Conservation (phyloP, 2,113 vertebrate genomes). For the Meriones unguiculatus region DNA sequence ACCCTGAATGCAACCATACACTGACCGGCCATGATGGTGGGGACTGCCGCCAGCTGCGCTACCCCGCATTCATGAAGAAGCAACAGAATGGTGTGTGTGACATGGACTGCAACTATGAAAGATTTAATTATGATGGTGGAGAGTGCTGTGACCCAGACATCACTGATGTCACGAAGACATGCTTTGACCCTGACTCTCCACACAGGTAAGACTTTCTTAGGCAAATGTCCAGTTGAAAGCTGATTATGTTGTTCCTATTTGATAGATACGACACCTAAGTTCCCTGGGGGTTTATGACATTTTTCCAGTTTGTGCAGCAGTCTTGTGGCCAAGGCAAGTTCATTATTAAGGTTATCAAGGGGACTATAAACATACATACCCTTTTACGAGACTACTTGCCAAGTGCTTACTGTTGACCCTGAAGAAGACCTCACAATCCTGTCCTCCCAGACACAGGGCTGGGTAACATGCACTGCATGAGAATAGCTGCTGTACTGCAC, state of each 20-base stretch:
- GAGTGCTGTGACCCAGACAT: slow-evolving; percentile 98
- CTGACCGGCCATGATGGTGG: slow-evolving; percentile 95
- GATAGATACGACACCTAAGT: neutral
- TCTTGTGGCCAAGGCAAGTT: neutral
- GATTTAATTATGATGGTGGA: slow-evolving; percentile 94
- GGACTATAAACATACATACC: rapidly evolving
- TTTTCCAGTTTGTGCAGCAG: neutral
- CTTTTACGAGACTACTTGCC: neutral
- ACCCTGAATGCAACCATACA: slow-evolving; percentile 97
- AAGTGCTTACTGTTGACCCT: rapidly evolving
- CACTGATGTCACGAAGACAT: slow-evolving; percentile 98
- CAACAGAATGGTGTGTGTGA: slow-evolving; percentile 95
- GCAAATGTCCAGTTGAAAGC: neutral
- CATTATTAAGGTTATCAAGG: neutral
- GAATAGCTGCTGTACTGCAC: rapidly evolving
- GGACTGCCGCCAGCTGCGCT: slow-evolving; percentile 91
- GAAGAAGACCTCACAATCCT: neutral
- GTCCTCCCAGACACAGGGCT: neutral
- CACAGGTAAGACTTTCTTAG: slow-evolving; percentile 91
- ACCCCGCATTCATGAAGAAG: slow-evolving; percentile 89
- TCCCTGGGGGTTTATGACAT: rapidly evolving
- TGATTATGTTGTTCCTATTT: neutral
- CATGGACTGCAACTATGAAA: slow-evolving; percentile 96
- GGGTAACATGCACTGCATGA: neutral
- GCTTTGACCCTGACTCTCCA: slow-evolving; percentile 96